These are phyloP conservation scores for Cirrhinus molitorella DNA, from an alignment of 2,797 vertebrate genomes.

Conservation along the genomic window DNA sequence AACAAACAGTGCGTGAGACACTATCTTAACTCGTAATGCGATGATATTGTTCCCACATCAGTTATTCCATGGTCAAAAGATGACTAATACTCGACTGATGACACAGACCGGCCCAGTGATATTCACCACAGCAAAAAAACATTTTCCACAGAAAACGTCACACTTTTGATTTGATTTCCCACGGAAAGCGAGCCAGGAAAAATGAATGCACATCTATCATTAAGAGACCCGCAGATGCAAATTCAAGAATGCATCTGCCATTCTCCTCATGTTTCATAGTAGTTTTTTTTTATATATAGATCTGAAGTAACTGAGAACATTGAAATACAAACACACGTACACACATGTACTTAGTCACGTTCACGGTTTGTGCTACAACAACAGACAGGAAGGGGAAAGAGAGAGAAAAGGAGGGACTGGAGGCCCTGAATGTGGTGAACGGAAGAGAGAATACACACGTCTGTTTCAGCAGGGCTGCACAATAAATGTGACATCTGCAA, in stretches of 20 bases:
- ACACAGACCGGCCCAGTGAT: conserved; percentile 69
- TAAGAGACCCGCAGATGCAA: conserved; percentile 38
- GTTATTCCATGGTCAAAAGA: conserved; percentile 42
- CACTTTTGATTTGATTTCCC: conserved; percentile 58
- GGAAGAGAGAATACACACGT: conserved; percentile 73
- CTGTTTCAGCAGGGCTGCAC: conserved; percentile 80
- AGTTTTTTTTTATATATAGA: conserved; percentile 68
- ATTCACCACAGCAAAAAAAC: conserved; percentile 85
- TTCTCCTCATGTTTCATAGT: conserved; percentile 21
- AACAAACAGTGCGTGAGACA: conserved; percentile 51
- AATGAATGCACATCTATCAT: conserved; percentile 51
- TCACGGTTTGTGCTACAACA: conserved; percentile 81
- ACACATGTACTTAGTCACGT: conserved; percentile 65
- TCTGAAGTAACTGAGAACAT: conserved; percentile 90
- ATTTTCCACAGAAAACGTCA: conserved; percentile 59
- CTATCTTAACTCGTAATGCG: conserved; percentile 33
- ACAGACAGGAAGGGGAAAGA: conserved; percentile 79
- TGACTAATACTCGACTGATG: conserved; percentile 54
- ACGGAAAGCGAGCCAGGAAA: conserved; percentile 45
- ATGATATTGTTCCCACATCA: conserved; percentile 45
- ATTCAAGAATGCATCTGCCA: conserved; percentile 46
- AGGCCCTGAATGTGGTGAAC: conserved; percentile 65
- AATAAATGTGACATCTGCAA: conserved; percentile 85
- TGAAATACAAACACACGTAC: conserved; percentile 86
- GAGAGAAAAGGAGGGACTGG: conserved; percentile 60